Base-by-base conservation (phyloP, 2,888 invertebrate species). In the Priocnemis perturbator region DNA sequence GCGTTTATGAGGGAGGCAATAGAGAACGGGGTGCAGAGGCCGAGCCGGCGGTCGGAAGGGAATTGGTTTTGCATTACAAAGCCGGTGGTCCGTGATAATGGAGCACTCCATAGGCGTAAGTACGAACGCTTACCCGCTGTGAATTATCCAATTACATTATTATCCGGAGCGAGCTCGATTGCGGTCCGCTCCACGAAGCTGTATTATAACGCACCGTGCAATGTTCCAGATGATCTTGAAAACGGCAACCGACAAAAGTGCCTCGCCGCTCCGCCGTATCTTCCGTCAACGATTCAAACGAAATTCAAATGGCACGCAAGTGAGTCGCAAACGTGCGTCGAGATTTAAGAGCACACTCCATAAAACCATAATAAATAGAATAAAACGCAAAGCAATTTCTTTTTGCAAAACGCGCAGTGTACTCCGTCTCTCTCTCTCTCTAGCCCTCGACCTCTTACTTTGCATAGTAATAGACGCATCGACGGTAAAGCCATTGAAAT, bases 1-100 rank as follows among this genome's bases (percentile, higher is more conserved):
- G 48, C 50, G 44, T 47, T 64, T 66, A 61, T 30, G 58, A 26
- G 61, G 2, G 52, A 59, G 58, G 48, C 20, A 4, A 26, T 17
- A 45, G 30, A 45, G 55, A 23, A 45, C 2, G 62, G 21, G 56
- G 37, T 55, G 19, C 23, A 14, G 47, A 11, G 19, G 44, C 0
- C 15, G 57, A n/a, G 61, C 5, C 48, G 65, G 56, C 15, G 17
- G 55, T 50, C 30, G 45, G 65, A 47, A 74, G 69, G 37, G 71
- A 80, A 80, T 79, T 75, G 78, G 71, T 80, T 79, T 80, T 79
- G 81, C 79, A 80, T 79, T 80, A 79, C 81, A 80, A 79, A 80
- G 81, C 77, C 73, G 67, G 53, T 73, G 67, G 73, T 47, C 71
- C 69, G 71, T 68, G 71, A 73, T 77, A 78, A 78, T 73, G 73